Evolutionary conservation across 2,888 invertebrate species (phyloP).

Genomic region (Onchidella celtica): DNA sequence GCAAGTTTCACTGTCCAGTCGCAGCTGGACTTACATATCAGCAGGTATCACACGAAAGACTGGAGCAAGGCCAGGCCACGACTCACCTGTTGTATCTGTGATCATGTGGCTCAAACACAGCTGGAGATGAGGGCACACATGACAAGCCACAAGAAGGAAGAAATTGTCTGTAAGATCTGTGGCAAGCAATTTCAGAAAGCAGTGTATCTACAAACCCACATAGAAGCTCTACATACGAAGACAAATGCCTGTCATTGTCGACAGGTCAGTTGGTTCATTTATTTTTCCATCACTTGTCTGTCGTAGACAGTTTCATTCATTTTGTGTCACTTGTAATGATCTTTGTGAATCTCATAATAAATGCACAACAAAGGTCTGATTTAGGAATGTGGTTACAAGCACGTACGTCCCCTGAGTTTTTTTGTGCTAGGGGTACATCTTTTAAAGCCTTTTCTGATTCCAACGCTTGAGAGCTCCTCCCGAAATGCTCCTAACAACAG

Average conservation of each 20-base stretch:
- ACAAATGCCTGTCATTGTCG: slow-evolving; percentile 50
- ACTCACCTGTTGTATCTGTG: slow-evolving; percentile 53
- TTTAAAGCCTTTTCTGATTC: too few relatives aligned
- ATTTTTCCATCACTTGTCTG: not conserved
- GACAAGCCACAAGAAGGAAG: slow-evolving; percentile 35
- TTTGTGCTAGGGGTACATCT: too few relatives aligned
- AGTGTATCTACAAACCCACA: slow-evolving; percentile 56
- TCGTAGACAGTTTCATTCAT: too few relatives aligned
- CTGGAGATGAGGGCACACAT: slow-evolving; percentile 54
- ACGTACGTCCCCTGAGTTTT: too few relatives aligned
- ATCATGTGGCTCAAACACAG: slow-evolving; percentile 50
- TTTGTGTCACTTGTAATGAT: too few relatives aligned
- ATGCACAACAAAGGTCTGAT: too few relatives aligned
- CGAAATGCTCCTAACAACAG: too few relatives aligned
- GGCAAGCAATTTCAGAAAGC: slow-evolving; percentile 54
- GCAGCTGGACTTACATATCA: not conserved
- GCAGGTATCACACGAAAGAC: not conserved
- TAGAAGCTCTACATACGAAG: slow-evolving; percentile 56
- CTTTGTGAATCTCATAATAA: too few relatives aligned
- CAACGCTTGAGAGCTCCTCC: too few relatives aligned
- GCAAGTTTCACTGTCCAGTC: not conserved
- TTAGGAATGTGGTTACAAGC: too few relatives aligned
- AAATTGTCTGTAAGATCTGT: slow-evolving; percentile 56
- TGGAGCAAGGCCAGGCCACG: not conserved
- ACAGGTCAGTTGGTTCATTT: not conserved